Conservation (phyloP, 1,140 invertebrate genomes). For the Diorhabda sublineata region DNA sequence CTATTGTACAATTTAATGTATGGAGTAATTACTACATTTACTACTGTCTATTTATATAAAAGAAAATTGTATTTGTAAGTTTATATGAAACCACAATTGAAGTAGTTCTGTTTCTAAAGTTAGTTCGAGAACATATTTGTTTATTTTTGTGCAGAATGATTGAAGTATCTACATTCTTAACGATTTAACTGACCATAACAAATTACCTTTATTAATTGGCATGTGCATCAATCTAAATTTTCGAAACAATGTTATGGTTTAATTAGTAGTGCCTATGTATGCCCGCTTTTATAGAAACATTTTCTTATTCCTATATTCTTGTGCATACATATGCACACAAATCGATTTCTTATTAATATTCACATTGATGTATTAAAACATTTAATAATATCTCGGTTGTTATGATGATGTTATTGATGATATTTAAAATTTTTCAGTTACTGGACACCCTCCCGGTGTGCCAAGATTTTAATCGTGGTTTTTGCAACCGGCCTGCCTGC, state of each 20-base stretch:
- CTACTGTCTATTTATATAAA: no score
- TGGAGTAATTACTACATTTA: no score
- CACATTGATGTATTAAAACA: background rate
- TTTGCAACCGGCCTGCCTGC: conserved; percentile 90
- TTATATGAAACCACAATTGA: no score
- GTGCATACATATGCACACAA: conserved; percentile 36
- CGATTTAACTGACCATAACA: conserved; percentile 20
- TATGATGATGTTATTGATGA: background rate
- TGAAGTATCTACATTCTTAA: conserved; percentile 32
- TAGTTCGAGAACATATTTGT: background rate
- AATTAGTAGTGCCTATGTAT: conserved; percentile 40
- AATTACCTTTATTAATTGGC: conserved; percentile 29
- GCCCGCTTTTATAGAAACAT: conserved; percentile 27
- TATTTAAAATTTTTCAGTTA: conserved; percentile 73
- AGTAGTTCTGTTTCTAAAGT: background rate
- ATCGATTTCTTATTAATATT: conserved; percentile 12
- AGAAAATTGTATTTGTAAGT: no score
- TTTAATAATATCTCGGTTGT: background rate
- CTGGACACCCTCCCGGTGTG: conserved; percentile 99
- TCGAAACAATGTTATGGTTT: conserved; percentile 18
- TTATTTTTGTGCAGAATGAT: conserved; percentile 38
- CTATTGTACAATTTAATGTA: no score
- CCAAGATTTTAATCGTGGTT: conserved; percentile 98
- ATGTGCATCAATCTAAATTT: conserved; percentile 30
- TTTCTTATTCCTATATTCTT: background rate